A percentile compares a stretch with the other conserved stretches of the same genome.
Conservation (phyloP, 1,140 invertebrate species). For the Apis mellifera region DNA sequence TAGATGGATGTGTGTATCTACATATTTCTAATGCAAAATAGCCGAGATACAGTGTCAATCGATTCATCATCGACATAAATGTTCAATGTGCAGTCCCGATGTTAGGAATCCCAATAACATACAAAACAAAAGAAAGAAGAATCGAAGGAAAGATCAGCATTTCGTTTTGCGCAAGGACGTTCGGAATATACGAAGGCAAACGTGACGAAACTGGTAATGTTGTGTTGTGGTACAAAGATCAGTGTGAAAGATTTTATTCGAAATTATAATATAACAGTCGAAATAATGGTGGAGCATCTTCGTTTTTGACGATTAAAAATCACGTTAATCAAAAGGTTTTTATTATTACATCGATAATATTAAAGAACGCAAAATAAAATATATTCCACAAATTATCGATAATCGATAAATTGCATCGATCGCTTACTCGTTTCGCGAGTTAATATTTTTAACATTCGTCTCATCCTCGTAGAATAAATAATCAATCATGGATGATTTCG, state of each 20-base stretch:
- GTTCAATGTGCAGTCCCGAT: neutral
- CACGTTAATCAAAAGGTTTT: too few relatives aligned
- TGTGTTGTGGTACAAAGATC: neutral
- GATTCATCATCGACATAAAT: neutral
- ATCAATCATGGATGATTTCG: neutral
- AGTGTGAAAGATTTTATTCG: neutral
- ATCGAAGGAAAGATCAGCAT: neutral
- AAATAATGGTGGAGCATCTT: neutral
- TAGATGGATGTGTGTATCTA: neutral
- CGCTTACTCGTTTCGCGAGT: neutral
- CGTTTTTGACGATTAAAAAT: neutral
- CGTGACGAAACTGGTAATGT: conserved; percentile 46
- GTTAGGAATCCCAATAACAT: neutral
- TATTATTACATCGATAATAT: neutral
- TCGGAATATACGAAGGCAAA: conserved; percentile 35
- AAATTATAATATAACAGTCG: neutral
- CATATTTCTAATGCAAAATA: neutral
- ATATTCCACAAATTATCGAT: conserved; percentile 6
- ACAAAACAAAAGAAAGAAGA: neutral
- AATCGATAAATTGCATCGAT: neutral
- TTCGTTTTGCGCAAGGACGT: conserved; percentile 55
- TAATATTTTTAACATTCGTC: neutral
- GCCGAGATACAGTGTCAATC: neutral
- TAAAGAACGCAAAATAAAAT: neutral
- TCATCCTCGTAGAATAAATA: neutral